A percentile compares a stretch with the other conserved stretches of the same genome.
phyloP scores from a whole-genome alignment of 2,113 vertebrate species.

The Speoplatyrhinus poulsoni region DNA sequence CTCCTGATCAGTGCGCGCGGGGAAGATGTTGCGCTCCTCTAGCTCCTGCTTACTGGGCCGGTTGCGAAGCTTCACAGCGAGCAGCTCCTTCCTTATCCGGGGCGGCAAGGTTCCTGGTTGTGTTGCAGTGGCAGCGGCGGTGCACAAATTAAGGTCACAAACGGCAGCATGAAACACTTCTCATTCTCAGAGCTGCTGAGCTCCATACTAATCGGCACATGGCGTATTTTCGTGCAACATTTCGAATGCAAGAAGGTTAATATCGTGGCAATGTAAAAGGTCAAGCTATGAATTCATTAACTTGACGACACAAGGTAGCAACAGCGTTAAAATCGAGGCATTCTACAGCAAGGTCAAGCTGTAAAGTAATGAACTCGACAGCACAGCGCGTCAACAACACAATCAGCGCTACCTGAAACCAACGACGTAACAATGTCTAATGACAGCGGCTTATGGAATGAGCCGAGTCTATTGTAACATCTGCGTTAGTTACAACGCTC shows the following conservation, averaged over 20 bases:
- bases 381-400: too few relatives aligned
- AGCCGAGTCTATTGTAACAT: too few relatives aligned
- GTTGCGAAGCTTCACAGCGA: constrained; percentile 92
- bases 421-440: not conserved
- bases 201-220: constrained; percentile 13
- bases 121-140: not conserved
- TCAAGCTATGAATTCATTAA: too few relatives aligned
- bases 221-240: constrained; percentile 2
- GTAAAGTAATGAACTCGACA: too few relatives aligned
- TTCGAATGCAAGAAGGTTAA: not conserved
- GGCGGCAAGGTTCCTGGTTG: constrained; percentile 88
- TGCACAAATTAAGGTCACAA: constrained; percentile 22
- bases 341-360: too few relatives aligned
- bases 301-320: too few relatives aligned
- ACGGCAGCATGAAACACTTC: constrained; percentile 6
- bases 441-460: not conserved
- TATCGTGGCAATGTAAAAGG: not conserved
- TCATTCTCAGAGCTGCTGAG: constrained; percentile 15
- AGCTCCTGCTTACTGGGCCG: constrained; percentile 94
- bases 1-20: constrained; percentile 90
- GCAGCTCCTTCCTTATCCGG: constrained; percentile 92
- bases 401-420: too few relatives aligned
- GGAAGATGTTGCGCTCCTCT: constrained; percentile 97
- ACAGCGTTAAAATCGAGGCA: too few relatives aligned
- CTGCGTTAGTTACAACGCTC: too few relatives aligned